Percentiles rank a stretch among this genome's conserved stretches.
Conservation (phyloP, 2,113 vertebrate genomes). For the Holacanthus passer region DNA sequence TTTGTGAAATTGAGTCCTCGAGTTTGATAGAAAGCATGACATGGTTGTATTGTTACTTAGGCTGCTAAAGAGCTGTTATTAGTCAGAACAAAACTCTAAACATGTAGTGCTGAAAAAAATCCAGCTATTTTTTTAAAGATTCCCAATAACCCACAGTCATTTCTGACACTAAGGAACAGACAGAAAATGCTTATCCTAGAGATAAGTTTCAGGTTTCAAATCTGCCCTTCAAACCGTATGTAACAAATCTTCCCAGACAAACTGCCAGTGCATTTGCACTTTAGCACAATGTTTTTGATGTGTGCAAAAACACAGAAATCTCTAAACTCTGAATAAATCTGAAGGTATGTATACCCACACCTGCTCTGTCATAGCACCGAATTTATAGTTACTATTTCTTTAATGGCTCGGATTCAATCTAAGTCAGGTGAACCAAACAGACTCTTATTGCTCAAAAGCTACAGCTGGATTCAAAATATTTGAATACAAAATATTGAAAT, state of each 20-base stretch:
- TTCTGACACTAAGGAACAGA: conserved; percentile 8
- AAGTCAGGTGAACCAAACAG: not conserved
- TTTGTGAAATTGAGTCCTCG: not conserved
- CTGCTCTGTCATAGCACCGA: not conserved
- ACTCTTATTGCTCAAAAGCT: not conserved
- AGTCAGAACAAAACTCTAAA: not conserved
- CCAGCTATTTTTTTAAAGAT: not conserved
- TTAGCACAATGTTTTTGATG: not conserved
- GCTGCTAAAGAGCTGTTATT: not conserved
- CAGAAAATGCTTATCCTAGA: conserved; percentile 2
- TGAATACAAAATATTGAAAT: not conserved
- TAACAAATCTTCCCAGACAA: not conserved
- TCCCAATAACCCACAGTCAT: not conserved
- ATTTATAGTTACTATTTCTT: not conserved
- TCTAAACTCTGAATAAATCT: not conserved
- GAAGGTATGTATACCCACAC: not conserved
- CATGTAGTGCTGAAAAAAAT: not conserved
- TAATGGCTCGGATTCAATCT: conserved; percentile 14
- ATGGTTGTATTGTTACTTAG: not conserved
- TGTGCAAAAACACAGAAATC: not conserved
- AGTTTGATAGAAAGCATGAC: not conserved
- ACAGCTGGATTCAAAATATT: too few relatives aligned
- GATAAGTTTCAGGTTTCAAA: conserved; percentile 21
- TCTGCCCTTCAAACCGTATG: conserved; percentile 25
- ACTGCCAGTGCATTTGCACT: not conserved